Percentiles rank a stretch among this genome's conserved stretches.
phyloP scores from a whole-genome alignment of 1,140 invertebrate genomes.

The Drosophila mayri region DNA sequence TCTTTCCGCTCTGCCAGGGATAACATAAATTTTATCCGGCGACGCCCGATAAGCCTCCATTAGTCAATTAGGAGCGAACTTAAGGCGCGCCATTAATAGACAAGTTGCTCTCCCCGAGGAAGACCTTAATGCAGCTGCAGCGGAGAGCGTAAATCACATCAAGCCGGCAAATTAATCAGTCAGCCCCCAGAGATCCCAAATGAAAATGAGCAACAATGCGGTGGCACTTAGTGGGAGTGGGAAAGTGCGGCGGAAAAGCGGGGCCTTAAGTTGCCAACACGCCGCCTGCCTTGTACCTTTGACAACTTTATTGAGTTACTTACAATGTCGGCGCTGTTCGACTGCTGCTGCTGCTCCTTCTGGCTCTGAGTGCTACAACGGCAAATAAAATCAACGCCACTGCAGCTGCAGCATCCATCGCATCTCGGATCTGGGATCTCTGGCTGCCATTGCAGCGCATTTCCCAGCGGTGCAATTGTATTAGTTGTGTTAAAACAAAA shows the following conservation, averaged over 20 bases:
- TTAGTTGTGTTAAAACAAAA: constrained; percentile 81
- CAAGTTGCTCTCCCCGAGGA: constrained; percentile 17
- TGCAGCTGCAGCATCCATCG: constrained; percentile 46
- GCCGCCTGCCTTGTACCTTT: constrained; percentile 73
- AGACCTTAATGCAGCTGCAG: constrained; percentile 19
- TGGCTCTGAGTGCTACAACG: constrained; percentile 30
- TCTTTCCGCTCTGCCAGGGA: neutral
- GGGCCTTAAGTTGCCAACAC: constrained; percentile 60
- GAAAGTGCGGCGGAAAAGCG: constrained; percentile 13
- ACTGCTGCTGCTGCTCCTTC: constrained; percentile 12
- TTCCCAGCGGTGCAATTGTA: constrained; percentile 80
- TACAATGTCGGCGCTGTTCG: constrained; percentile 54
- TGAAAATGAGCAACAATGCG: constrained; percentile 69
- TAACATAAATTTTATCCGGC: constrained; percentile 44
- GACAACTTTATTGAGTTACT: constrained; percentile 79
- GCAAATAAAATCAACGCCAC: constrained; percentile 76
- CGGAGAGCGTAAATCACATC: constrained; percentile 72
- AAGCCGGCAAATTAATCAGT: constrained; percentile 78
- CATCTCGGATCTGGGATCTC: constrained; percentile 33
- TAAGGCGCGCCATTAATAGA: constrained; percentile 60
- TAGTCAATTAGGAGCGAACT: constrained; percentile 70
- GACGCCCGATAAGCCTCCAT: constrained; percentile 62
- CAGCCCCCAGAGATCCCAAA: constrained; percentile 69
- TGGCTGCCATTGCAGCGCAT: constrained; percentile 52
- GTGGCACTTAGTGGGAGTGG: constrained; percentile 28